Conservation (phyloP, 2,797 vertebrate genomes). For the Neoniphon sammara region DNA sequence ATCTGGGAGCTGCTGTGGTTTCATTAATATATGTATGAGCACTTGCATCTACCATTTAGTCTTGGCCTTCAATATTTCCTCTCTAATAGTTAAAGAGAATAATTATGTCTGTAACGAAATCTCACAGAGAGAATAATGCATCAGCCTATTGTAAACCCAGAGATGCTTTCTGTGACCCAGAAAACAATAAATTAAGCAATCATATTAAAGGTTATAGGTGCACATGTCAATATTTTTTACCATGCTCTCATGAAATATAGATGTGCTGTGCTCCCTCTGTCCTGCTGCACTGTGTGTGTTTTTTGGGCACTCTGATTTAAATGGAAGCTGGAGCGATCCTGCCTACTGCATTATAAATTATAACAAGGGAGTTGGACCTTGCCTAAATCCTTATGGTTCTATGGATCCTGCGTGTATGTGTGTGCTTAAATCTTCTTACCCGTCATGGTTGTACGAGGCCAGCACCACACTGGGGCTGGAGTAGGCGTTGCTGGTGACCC, state of each 20-base stretch:
- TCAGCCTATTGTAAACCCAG: constrained; percentile 49
- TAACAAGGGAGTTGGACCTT: constrained; percentile 3
- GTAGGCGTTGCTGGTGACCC: constrained; percentile 98
- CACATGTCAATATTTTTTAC: constrained; percentile 51
- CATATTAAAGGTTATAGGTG: constrained; percentile 34
- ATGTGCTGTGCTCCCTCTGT: constrained; percentile 7
- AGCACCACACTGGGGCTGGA: constrained; percentile 97
- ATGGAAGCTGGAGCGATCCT: constrained; percentile 24
- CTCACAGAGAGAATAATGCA: constrained; percentile 53
- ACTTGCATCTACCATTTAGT: constrained; percentile 50
- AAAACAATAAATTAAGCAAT: constrained; percentile 54
- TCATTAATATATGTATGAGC: constrained; percentile 69
- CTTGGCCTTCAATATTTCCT: constrained; percentile 55
- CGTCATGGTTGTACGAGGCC: constrained; percentile 97
- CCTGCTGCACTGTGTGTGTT: constrained; percentile 5
- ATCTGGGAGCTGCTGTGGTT: constrained; percentile 37
- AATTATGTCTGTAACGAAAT: constrained; percentile 47
- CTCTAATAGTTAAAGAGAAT: constrained; percentile 55
- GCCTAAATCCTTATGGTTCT: constrained; percentile 3
- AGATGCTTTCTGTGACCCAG: constrained; percentile 48
- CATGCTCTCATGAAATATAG: constrained; percentile 57
- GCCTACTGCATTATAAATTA: constrained; percentile 23
- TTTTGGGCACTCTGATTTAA: constrained; percentile 9
- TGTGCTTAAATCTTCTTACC: constrained; percentile 72
- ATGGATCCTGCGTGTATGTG: neutral